Percentiles rank a stretch among this genome's conserved stretches.
phyloP scores from a whole-genome alignment of 2,888 invertebrate genomes.

The Cabera pusaria region DNA sequence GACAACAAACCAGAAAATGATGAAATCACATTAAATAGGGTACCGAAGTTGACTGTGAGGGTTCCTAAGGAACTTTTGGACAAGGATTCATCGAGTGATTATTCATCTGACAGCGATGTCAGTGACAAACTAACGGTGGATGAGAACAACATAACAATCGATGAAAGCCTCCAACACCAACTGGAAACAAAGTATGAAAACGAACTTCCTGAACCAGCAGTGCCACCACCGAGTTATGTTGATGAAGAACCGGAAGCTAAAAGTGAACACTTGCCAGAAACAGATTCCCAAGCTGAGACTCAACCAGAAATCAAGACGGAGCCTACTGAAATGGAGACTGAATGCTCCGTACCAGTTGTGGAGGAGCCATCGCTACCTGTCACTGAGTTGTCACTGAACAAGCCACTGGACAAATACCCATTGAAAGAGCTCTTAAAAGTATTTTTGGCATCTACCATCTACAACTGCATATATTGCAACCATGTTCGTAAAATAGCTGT shows the following conservation, averaged over 20 bases:
- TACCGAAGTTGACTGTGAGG: conserved; percentile 87
- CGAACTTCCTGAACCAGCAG: conserved; percentile 27
- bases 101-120: conserved; percentile 83
- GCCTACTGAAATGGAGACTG: conserved; percentile 46
- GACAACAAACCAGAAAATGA: conserved; percentile 70
- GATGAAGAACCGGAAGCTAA: conserved; percentile 37
- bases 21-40: conserved; percentile 77
- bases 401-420: conserved; percentile 89
- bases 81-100: conserved; percentile 78
- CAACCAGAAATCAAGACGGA: conserved; percentile 63
- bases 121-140: conserved; percentile 85
- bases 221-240: conserved; percentile 33
- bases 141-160: conserved; percentile 60
- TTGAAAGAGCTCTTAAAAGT: conserved; percentile 88
- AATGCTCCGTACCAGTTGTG: conserved; percentile 48
- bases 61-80: conserved; percentile 84
- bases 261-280: conserved; percentile 23
- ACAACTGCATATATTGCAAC: conserved; percentile 92
- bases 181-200: conserved; percentile 27
- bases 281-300: conserved; percentile 35
- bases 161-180: conserved; percentile 34
- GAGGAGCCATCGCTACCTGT: conserved; percentile 84
- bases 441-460: conserved; percentile 87
- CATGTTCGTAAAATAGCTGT: conserved; percentile 93
- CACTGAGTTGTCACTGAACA: conserved; percentile 88